A percentile compares a stretch with the other conserved stretches of the same genome.
Conservation (phyloP, 2,113 vertebrate species). For the Ceuthmochares aereus region DNA sequence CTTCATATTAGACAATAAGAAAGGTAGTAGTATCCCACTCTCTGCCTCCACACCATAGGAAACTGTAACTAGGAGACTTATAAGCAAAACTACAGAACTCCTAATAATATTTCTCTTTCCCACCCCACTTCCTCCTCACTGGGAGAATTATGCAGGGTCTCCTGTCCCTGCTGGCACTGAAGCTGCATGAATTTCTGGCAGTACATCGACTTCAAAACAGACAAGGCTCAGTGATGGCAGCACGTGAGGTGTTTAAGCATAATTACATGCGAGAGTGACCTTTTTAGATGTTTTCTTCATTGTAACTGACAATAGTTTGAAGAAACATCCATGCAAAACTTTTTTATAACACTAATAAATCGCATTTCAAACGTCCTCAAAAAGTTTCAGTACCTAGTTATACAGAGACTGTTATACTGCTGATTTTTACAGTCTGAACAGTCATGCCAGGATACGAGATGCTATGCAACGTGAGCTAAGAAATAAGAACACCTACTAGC, state of each 20-base stretch:
- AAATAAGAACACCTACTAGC: slow-evolving; percentile 73
- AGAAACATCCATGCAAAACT: not conserved
- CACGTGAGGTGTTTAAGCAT: not conserved
- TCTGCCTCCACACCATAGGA: no score
- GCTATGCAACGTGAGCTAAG: not conserved
- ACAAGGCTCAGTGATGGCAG: not conserved
- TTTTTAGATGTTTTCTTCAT: not conserved
- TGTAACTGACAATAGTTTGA: not conserved
- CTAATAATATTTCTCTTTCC: no score
- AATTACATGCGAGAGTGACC: accelerated
- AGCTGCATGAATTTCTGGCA: not conserved
- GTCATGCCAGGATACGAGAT: not conserved
- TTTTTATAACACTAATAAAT: not conserved
- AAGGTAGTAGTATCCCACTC: no score
- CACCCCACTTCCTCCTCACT: no score
- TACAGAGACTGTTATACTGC: not conserved
- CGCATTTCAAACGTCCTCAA: not conserved
- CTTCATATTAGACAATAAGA: no score
- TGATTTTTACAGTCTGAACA: not conserved
- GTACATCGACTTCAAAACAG: not conserved
- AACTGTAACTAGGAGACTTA: no score
- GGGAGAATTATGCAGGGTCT: not conserved
- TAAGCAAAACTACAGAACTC: no score
- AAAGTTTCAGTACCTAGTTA: not conserved
- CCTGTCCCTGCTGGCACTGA: not conserved